Conservation (phyloP, 1,140 invertebrate species). For the Drosophila willistoni region DNA sequence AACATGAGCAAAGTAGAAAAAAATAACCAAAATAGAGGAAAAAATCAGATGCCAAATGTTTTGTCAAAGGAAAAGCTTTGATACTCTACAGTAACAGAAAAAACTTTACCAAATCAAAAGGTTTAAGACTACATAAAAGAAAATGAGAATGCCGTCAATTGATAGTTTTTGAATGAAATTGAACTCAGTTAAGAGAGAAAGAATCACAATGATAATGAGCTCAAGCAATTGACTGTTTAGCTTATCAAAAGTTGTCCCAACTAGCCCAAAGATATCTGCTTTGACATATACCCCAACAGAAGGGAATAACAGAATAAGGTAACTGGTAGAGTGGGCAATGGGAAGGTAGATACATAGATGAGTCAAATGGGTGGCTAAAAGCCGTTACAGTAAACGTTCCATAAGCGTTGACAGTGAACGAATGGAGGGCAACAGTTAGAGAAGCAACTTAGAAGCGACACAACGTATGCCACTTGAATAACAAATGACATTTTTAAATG, state of each 20-base stretch:
- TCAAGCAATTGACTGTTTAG: too few relatives aligned
- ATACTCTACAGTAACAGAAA: slow-evolving; percentile 27
- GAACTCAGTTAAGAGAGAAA: too few relatives aligned
- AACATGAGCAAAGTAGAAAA: slow-evolving; percentile 23
- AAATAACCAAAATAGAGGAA: slow-evolving; percentile 35
- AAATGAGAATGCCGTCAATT: too few relatives aligned
- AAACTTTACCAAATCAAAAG: too few relatives aligned
- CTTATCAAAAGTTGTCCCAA: background rate
- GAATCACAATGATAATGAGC: too few relatives aligned
- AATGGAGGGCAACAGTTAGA: slow-evolving; percentile 42
- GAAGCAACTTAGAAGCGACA: slow-evolving; percentile 66
- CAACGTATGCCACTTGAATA: slow-evolving; percentile 81
- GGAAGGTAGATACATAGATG: background rate
- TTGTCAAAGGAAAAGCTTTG: too few relatives aligned
- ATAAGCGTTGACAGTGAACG: slow-evolving; percentile 16
- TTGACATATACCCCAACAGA: background rate
- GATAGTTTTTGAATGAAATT: too few relatives aligned
- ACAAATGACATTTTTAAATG: slow-evolving; percentile 80
- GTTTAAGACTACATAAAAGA: too few relatives aligned
- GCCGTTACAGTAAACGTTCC: slow-evolving; percentile 57
- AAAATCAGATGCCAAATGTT: background rate
- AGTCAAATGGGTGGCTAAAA: slow-evolving; percentile 8
- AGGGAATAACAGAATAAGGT: background rate
- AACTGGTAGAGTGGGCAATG: background rate
- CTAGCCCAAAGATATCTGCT: background rate